Conservation (phyloP, 1,140 invertebrate genomes). For the Brachionus calyciflorus region DNA sequence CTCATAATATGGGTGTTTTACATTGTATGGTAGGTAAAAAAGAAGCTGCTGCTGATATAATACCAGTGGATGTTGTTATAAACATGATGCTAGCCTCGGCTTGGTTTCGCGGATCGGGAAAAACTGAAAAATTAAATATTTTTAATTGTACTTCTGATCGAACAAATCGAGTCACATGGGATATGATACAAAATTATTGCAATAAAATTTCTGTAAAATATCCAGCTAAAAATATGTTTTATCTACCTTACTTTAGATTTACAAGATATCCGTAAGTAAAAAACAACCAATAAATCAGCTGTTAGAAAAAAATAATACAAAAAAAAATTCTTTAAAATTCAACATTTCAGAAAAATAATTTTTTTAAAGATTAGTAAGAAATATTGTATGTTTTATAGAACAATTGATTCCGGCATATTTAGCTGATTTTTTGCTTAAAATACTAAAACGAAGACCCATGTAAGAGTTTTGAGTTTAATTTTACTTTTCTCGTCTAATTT, state of each 20-base stretch:
- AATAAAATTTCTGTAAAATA: slow-evolving; percentile 54
- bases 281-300: too few relatives aligned
- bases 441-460: slow-evolving; percentile 46
- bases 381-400: slow-evolving; percentile 50
- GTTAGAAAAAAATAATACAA: too few relatives aligned
- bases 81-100: slow-evolving; percentile 79
- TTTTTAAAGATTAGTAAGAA: slow-evolving; percentile 9
- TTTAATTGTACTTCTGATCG: slow-evolving; percentile 48
- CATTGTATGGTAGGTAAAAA: slow-evolving; percentile 74
- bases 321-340: too few relatives aligned
- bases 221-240: slow-evolving; percentile 54
- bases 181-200: slow-evolving; percentile 11
- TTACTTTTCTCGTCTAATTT: too few relatives aligned
- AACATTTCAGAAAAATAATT: not conserved
- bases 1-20: slow-evolving; percentile 71
- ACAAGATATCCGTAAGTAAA: slow-evolving; percentile 54
- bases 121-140: slow-evolving; percentile 55
- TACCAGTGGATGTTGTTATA: slow-evolving; percentile 87
- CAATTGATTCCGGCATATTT: slow-evolving; percentile 58
- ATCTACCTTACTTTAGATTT: slow-evolving; percentile 56
- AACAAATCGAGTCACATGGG: slow-evolving; percentile 48
- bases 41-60: slow-evolving; percentile 79
- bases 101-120: slow-evolving; percentile 69
- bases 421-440: slow-evolving; percentile 54
- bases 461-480: not conserved